These are phyloP conservation scores for Fistularia tabacaria DNA, from an alignment of 2,797 vertebrate genomes.

Conservation along the genomic window DNA sequence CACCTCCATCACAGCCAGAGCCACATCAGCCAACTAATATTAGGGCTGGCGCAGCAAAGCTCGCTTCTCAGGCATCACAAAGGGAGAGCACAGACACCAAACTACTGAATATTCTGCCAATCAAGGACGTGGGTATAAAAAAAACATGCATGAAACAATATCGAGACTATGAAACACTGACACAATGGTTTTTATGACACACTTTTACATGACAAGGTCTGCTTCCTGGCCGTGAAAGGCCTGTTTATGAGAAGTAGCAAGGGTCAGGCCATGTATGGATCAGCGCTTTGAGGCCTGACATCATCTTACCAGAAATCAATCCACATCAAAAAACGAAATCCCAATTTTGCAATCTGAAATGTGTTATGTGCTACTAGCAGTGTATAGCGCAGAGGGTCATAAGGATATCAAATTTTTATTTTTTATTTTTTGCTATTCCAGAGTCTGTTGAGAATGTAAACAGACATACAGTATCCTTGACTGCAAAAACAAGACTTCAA, in stretches of 20 bases:
- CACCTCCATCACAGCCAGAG: constrained; percentile 51
- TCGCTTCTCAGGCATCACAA: constrained; percentile 17
- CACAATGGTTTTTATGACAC: not conserved
- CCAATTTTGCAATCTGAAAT: constrained; percentile 33
- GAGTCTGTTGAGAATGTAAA: constrained; percentile 33
- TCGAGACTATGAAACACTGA: too few relatives aligned
- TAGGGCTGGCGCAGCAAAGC: constrained; percentile 35
- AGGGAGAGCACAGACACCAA: constrained; percentile 6
- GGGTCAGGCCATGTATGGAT: constrained; percentile 21
- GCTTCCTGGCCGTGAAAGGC: not conserved
- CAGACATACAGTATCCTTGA: constrained; percentile 4
- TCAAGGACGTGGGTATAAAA: constrained; percentile 25
- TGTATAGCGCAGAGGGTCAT: constrained; percentile 11
- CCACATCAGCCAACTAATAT: constrained; percentile 58
- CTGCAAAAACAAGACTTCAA: not conserved
- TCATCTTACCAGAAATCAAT: constrained; percentile 41
- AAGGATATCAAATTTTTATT: constrained; percentile 19
- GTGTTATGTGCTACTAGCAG: constrained; percentile 2
- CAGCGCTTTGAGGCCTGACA: constrained; percentile 7
- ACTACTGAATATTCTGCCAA: constrained; percentile 4
- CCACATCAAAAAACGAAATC: constrained; percentile 33
- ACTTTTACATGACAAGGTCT: not conserved
- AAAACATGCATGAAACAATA: not conserved
- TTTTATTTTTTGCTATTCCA: constrained; percentile 49
- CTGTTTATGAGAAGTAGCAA: constrained; percentile 4